Conservation (phyloP, 2,888 invertebrate species). For the Gibbula magus region DNA sequence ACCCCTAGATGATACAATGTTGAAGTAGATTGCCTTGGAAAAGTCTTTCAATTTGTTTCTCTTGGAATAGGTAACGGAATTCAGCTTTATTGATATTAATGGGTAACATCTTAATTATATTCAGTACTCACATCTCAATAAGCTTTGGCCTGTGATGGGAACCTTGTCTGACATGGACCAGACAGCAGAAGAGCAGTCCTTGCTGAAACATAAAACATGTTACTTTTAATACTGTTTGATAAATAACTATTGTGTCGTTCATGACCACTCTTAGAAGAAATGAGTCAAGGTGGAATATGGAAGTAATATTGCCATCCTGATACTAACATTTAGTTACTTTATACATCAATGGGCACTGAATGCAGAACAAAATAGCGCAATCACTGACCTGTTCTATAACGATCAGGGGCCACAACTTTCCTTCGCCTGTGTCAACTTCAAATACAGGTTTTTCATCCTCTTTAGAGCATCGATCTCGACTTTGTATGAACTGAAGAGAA, state of each 20-base stretch:
- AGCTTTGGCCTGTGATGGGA: neutral
- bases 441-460: constrained; percentile 66
- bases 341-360: neutral
- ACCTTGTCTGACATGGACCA: constrained; percentile 13
- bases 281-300: neutral
- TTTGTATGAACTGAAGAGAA: constrained; percentile 51
- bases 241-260: too few relatives aligned
- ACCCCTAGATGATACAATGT: too few relatives aligned
- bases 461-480: constrained; percentile 60
- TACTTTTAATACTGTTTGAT: too few relatives aligned
- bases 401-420: constrained; percentile 66
- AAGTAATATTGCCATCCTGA: neutral
- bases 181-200: neutral
- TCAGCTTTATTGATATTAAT: neutral
- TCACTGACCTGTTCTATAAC: constrained; percentile 67
- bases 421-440: constrained; percentile 54
- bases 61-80: too few relatives aligned
- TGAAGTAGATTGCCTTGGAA: too few relatives aligned
- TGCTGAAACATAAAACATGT: neutral
- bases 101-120: neutral
- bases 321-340: neutral
- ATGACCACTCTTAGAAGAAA: neutral
- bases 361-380: constrained; percentile 27
- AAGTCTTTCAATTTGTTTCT: too few relatives aligned
- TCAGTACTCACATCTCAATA: constrained; percentile 10